Base-by-base conservation (phyloP, 2,113 vertebrate species). In the Eubucco bourcierii region DNA sequence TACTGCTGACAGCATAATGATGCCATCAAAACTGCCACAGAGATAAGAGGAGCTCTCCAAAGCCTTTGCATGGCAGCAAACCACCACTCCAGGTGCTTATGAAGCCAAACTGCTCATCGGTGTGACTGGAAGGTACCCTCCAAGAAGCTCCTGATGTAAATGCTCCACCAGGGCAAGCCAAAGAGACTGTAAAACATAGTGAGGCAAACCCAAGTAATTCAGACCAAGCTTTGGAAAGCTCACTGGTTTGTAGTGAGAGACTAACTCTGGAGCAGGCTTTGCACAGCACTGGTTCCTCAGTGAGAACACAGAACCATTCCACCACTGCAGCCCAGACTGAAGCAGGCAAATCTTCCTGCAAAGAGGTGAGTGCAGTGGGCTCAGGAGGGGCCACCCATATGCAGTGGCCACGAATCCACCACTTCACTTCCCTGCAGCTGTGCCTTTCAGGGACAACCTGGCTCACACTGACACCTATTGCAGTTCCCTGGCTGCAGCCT, bases 181-280 rank as follows among this genome's bases (percentile, higher is more conserved):
- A 93, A 88, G 81, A 93, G 93, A 74, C 95, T 55, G 85, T 46
- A 90, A 93, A 94, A 76, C 70, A 21, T 21, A 87, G 93, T 77
- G 73, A 81, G 58, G 64, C 12, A 90, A 71, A 44, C 33, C 3
- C 2, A 25, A 16, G 41, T 41, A 41, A 41, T 14, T 41, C 41
- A 41, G 41, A 41, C 13, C 41, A 41, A 3, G 90, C 78, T 90
- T 47, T 37, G 33, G 0, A 2, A 65, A 82, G 90, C 52, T 75
- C 93, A 82, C 27, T 81, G 27, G 27, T 80, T 87, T 66, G 25
- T 61, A 94, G 52, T 85, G 88, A 90, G 91, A 46, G 17, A 77
- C 34, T 83, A 78, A 74, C 47, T 75, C 79, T 86, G 28, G 64
- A 95, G 81, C 37, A 95, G 41, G 13, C 60, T 23, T 41, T 58